Base-by-base conservation (phyloP, 1,140 invertebrate species). In the Caenorhabditis tropicalis region DNA sequence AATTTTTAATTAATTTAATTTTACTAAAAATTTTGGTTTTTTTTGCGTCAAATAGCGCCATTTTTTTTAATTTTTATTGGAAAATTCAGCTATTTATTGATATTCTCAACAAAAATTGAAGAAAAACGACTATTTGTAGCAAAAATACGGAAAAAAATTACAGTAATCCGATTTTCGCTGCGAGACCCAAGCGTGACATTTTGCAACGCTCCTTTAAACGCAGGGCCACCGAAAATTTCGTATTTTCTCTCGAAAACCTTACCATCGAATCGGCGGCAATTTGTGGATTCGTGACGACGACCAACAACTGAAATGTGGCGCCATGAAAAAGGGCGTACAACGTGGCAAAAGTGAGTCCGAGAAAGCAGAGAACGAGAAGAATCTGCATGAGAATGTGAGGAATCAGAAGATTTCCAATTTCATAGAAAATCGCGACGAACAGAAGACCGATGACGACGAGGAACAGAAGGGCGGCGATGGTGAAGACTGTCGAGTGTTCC, bases 231-330 rank as follows among this genome's bases (percentile, higher is more conserved):
- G 49, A 51, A 51, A 19, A 19, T 6, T 19, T 7, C 6, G 0
- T 2, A 12, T 56, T 56, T 7, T 56, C 19, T 7, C 6, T 10
- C 12, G 12, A 21, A 43, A 12, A 27, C 7, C 53, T 43, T 74
- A 74, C 65, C 65, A 74, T 74, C 2, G 65, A 74, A 74, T 74
- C 65, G 10, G 65, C 65, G n/a, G 65, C 65, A 24, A 74, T 74
- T 43, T 74, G 65, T 46, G 65, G 65, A 74, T 74, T 74, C 36
- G 65, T 74, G 9, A 74, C 29, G 6, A 74, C 65, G 0, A 74
- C 33, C 19, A 74, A n/a, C 21, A 74, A 24, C 21, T 74, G 65
- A 24, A 74, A 74, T 36, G 65, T 74, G 36, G 65, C 65, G 19
- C 65, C 65, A 31, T 74, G 65, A 21, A 74, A 74, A 7, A 74